phyloP scores from a whole-genome alignment of 2,888 invertebrate genomes.

The Leucophenga maculata region DNA sequence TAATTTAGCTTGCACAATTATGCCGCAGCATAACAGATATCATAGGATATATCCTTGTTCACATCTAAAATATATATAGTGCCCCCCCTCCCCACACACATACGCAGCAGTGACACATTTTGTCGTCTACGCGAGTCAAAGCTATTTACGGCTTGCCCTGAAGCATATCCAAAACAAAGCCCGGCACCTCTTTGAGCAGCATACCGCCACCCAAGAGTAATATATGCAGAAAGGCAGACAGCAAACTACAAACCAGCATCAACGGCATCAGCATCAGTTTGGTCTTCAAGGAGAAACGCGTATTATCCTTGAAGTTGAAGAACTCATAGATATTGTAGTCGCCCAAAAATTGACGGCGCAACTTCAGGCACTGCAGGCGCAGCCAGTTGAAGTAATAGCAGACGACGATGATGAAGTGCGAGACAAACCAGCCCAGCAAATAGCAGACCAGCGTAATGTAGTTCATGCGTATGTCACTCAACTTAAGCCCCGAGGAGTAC shows the following conservation, averaged over 20 bases:
- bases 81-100: no score
- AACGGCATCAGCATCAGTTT: conserved; percentile 59
- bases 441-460: conserved; percentile 57
- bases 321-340: conserved; percentile 53
- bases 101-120: no score
- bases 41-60: no score
- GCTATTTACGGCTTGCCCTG: no score
- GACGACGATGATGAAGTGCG: conserved; percentile 51
- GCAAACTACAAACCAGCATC: conserved; percentile 43
- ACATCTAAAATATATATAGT: no score
- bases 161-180: conserved; percentile 47
- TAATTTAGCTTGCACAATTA: no score
- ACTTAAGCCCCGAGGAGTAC: no score
- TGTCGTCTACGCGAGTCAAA: no score
- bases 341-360: conserved; percentile 54
- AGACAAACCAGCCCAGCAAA: conserved; percentile 52
- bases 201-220: conserved; percentile 47
- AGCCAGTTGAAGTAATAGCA: conserved; percentile 59
- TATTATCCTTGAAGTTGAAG: conserved; percentile 53
- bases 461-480: conserved; percentile 52
- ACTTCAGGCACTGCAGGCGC: conserved; percentile 44
- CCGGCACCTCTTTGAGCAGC: conserved; percentile 52
- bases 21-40: no score
- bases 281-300: conserved; percentile 45
- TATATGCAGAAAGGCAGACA: conserved; percentile 50